These are phyloP conservation scores for Enoplosus armatus DNA, from an alignment of 2,797 vertebrate genomes.

Conservation along the genomic window DNA sequence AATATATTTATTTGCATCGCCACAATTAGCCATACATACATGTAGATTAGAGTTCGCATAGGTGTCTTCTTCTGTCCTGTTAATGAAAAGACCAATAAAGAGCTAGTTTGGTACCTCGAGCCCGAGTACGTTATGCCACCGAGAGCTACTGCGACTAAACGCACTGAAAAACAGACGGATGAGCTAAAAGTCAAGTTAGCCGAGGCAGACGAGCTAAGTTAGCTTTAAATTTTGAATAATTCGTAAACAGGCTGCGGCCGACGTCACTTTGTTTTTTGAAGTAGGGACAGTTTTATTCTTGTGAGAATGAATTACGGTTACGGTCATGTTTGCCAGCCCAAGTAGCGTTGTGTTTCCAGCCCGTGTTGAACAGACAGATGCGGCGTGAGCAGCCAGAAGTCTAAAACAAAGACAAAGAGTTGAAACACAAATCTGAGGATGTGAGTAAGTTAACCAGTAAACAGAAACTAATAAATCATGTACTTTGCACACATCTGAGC, in stretches of 20 bases:
- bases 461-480: not conserved
- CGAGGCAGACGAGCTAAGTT: too few species aligned
- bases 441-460: not conserved
- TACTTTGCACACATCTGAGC: not conserved
- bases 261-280: not conserved
- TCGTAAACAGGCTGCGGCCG: not conserved
- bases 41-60: too few species aligned
- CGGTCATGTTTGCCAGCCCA: not conserved
- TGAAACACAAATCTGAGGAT: not conserved
- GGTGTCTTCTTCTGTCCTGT: too few species aligned
- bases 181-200: too few species aligned
- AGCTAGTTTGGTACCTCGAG: too few species aligned
- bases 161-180: too few species aligned
- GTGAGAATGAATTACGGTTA: not conserved
- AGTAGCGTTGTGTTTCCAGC: not conserved
- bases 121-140: too few species aligned
- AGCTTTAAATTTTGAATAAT: not conserved
- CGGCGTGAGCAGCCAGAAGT: not conserved
- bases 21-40: too few species aligned
- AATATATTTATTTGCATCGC: too few species aligned
- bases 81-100: too few species aligned
- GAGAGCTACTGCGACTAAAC: too few species aligned
- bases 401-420: not conserved
- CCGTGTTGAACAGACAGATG: too few species aligned
- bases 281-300: not conserved